A percentile compares a stretch with the other conserved stretches of the same genome.
Evolutionary conservation across 2,888 invertebrate genomes (phyloP).

Genomic region (Ceramica pisi): DNA sequence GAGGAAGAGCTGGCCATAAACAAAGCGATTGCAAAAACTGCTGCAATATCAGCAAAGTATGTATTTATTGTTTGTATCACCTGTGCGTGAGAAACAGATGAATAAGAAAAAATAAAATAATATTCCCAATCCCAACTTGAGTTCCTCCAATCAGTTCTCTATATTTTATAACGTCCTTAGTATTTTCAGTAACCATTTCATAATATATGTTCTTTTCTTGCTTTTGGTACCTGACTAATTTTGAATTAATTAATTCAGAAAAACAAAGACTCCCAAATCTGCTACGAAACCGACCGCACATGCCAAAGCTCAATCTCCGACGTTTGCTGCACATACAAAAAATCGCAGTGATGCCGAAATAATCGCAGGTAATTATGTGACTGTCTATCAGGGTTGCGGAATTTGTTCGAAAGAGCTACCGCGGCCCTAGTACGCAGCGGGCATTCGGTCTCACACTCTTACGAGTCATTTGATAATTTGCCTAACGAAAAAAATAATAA

Average conservation of each 20-base stretch:
- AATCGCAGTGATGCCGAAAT: slow-evolving; percentile 84
- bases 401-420: too few species aligned
- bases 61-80: slow-evolving; percentile 30
- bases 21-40: slow-evolving; percentile 62
- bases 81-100: background rate
- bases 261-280: slow-evolving; percentile 73
- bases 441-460: background rate
- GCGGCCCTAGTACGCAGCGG: too few species aligned
- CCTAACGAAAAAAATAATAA: too few species aligned
- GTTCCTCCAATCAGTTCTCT: too few species aligned
- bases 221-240: background rate
- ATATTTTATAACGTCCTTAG: too few species aligned
- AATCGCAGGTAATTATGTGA: slow-evolving; percentile 76
- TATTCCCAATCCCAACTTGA: too few species aligned
- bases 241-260: slow-evolving; percentile 68
- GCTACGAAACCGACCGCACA: slow-evolving; percentile 60
- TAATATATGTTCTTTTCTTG: too few species aligned
- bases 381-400: background rate
- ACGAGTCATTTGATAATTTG: too few species aligned
- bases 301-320: slow-evolving; percentile 61
- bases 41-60: slow-evolving; percentile 71
- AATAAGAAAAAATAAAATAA: too few species aligned
- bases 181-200: too few species aligned
- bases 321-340: slow-evolving; percentile 70
- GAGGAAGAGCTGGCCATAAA: slow-evolving; percentile 75